These are phyloP conservation scores for Thaumetopoea pityocampa DNA, from an alignment of 1,140 invertebrate species.

Conservation along the genomic window DNA sequence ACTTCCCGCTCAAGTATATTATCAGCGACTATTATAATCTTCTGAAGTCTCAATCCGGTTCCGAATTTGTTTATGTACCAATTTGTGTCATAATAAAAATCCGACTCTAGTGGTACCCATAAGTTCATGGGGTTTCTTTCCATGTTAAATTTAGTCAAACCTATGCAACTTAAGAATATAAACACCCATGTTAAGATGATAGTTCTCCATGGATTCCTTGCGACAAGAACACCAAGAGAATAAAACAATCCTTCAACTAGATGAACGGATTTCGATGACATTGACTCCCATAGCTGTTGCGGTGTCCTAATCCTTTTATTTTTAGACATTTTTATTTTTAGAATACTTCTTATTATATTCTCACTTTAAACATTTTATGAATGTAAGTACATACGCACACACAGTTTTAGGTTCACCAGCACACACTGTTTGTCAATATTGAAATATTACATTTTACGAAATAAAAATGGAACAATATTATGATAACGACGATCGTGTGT, in stretches of 20 bases:
- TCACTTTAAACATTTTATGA: too few relatives aligned
- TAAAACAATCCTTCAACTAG: conserved; percentile 67
- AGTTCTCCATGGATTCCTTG: conserved; percentile 73
- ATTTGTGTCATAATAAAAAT: conserved; percentile 81
- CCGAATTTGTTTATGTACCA: conserved; percentile 84
- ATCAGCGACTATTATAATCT: conserved; percentile 79
- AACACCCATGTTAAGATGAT: conserved; percentile 74
- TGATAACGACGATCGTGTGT: too few relatives aligned
- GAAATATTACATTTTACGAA: too few relatives aligned
- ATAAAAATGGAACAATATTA: too few relatives aligned
- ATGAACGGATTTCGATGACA: conserved; percentile 57
- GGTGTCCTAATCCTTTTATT: conserved; percentile 46
- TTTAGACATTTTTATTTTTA: conserved; percentile 52
- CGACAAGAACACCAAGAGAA: conserved; percentile 71
- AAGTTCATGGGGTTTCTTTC: conserved; percentile 83
- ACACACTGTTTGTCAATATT: too few relatives aligned
- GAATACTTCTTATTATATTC: too few relatives aligned
- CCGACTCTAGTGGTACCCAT: conserved; percentile 83
- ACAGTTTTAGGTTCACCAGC: too few relatives aligned
- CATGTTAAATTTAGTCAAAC: conserved; percentile 78
- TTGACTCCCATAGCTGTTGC: conserved; percentile 61
- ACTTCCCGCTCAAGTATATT: conserved; percentile 80
- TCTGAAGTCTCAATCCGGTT: conserved; percentile 79
- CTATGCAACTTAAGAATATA: conserved; percentile 72
- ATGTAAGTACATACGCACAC: too few relatives aligned